Base-by-base conservation (phyloP, 2,888 invertebrate genomes). In the Chymomyza fuscimana region DNA sequence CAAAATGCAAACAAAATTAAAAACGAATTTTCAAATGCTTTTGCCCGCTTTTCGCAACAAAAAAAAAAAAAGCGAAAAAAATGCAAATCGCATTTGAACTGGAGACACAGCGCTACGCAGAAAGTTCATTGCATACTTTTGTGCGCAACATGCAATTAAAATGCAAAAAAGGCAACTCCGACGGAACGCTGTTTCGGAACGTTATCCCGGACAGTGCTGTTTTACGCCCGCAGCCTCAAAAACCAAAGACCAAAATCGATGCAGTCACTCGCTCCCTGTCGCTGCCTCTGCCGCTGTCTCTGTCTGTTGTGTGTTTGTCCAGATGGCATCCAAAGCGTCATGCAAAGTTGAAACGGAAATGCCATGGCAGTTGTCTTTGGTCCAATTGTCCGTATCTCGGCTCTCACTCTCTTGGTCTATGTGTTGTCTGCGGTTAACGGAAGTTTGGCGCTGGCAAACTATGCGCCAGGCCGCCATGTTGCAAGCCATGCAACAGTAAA, bases 101-200 rank as follows among this genome's bases (percentile, higher is more conserved):
- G 67, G 65, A 66, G 56, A 60, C 68, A 25, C 60, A 16, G 15
- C 40, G 58, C 59, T 67, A 70, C 71, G 32, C 22, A 73, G 32
- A 75, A 86, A 76, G 80, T 81, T 75, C 75, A 71, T 72, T 82
- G 85, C 86, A 84, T 82, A 86, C 85, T 86, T 86, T 86, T 69
- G 75, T 62, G 78, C 78, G 80, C 84, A 74, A 73, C 86, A 86
- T 82, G 83, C 86, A 89, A 89, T 88, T 88, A 88, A 88, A 88
- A 89, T 89, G 82, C 88, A 86, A 87, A 88, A 80, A 80, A 77
- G 76, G 76, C 80, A 79, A 58, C 19, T 3, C 1, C 50, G 54
- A 36, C 9, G 25, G 40, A 40, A 15, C 60, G 61, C 25, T 51
- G 7, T 15, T 5, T 10, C n/a, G 15, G 16, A 32, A 65, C 16